phyloP scores from a whole-genome alignment of 2,113 vertebrate genomes.

The Solea solea region DNA sequence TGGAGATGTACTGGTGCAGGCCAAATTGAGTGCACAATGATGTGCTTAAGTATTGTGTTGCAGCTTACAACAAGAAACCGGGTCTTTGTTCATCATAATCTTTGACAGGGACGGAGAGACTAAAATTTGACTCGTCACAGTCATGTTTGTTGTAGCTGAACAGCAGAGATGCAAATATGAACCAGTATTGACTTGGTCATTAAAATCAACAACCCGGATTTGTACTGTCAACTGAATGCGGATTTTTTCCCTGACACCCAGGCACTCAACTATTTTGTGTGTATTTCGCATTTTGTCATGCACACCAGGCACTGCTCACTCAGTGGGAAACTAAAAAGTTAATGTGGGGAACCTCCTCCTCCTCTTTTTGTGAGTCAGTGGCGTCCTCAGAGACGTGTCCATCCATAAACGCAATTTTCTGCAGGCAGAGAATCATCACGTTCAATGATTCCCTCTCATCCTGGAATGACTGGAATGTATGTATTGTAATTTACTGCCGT shows the following conservation, averaged over 20 bases:
- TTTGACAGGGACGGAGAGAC: too few relatives aligned
- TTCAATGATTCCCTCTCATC: background rate
- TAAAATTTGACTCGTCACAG: background rate
- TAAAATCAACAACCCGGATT: background rate
- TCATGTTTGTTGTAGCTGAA: background rate
- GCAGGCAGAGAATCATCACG: background rate
- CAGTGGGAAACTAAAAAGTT: constrained; percentile 12
- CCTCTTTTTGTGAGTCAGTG: constrained; percentile 1
- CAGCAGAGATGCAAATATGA: background rate
- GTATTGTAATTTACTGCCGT: background rate
- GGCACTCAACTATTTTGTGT: background rate
- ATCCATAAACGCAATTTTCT: constrained; percentile 18
- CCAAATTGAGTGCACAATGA: constrained; percentile 17
- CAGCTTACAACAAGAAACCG: background rate
- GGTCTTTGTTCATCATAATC: too few relatives aligned
- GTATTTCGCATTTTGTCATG: background rate
- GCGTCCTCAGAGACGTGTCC: constrained; percentile 24
- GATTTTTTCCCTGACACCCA: constrained; percentile 1
- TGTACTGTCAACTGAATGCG: background rate
- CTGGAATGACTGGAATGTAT: background rate
- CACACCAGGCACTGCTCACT: background rate
- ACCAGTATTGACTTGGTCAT: background rate
- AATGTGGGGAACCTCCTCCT: background rate
- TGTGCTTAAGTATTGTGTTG: background rate
- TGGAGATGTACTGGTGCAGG: constrained; percentile 16